Percentiles rank a stretch among this genome's conserved stretches.
Evolutionary conservation across 2,113 vertebrate species (phyloP).

Genomic region (Phoenicopterus ruber): DNA sequence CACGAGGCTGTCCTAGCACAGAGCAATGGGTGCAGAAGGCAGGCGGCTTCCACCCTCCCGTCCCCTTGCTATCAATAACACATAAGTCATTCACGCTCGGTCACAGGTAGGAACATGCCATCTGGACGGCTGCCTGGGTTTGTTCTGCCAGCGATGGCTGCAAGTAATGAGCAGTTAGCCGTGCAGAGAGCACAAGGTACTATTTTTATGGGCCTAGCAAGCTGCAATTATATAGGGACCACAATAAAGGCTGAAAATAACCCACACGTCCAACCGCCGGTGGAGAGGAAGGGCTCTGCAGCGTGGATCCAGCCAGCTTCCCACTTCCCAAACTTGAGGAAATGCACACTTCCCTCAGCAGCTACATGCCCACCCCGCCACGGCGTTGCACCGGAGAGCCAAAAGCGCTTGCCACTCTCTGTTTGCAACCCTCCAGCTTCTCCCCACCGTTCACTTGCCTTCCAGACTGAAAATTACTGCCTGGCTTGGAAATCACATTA

Average conservation of each 20-base stretch:
- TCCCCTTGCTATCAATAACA: neutral
- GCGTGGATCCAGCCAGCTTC: neutral
- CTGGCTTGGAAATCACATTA: neutral
- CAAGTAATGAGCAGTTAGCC: neutral
- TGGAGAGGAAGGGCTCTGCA: neutral
- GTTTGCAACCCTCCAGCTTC: neutral
- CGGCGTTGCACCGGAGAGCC: accelerated
- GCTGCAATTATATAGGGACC: neutral
- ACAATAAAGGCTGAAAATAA: neutral
- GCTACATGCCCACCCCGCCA: accelerated
- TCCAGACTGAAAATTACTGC: neutral
- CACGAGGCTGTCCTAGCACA: neutral
- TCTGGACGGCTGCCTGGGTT: neutral
- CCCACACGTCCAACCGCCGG: neutral
- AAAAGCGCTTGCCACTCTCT: accelerated
- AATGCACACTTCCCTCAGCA: neutral
- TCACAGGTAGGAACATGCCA: neutral
- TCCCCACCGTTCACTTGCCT: neutral
- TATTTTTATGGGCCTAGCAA: neutral
- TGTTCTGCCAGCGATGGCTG: neutral
- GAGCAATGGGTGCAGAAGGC: neutral
- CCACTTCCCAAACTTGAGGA: neutral
- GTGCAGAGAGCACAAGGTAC: neutral
- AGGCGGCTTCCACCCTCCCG: neutral
- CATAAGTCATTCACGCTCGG: neutral